Evolutionary conservation across 2,113 vertebrate genomes (phyloP), one percentile per base, ranked within the genome.

Genomic region (Sakesphorus luctuosus): DNA sequence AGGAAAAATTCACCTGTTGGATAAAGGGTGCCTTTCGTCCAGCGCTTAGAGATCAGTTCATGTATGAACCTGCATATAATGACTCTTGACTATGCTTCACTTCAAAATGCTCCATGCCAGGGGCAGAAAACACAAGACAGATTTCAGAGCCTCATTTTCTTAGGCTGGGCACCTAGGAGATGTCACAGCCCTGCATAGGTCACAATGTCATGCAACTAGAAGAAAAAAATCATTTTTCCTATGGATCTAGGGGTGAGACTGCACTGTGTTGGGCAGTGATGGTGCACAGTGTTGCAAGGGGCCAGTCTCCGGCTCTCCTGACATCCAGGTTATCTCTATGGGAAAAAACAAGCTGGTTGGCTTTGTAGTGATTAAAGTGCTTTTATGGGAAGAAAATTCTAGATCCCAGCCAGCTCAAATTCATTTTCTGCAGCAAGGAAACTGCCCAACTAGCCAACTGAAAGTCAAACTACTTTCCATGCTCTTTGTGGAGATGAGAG

Each of bases 291-390:
- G 40, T 17, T 81, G 20, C 10, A 84, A 53, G 18, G 18, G 7
- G 11, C 13, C 31, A 74, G 20, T 4, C 28, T 50, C 66, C 66
- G 21, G 20, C n/a, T 66, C 19, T 72, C 24, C 26, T 67, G 49
- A 44, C 17, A 65, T 26, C 20, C 38, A 47, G 31, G 6, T 24
- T 44, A 9, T 21, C 47, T 75, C 33, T 52, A 5, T 11, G n/a
- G 47, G 52, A 71, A 74, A 71, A 46, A 50, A 47, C 5, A 14
- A 15, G 40, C 10, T 44, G 26, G 15, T 2, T 47, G 21, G 29
- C 5, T 38, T 75, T 36, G 10, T 35, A 35, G 18, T 26, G 43
- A 9, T 13, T 46, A 43, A 17, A 65, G 20, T 0, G 0, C 6
- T 58, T 28, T 47, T 20, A 7, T 3, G 26, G 35, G 24, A 68